These are phyloP conservation scores for Xanthorhoe spadicearia DNA, from an alignment of 2,888 invertebrate species.

Conservation along the genomic window DNA sequence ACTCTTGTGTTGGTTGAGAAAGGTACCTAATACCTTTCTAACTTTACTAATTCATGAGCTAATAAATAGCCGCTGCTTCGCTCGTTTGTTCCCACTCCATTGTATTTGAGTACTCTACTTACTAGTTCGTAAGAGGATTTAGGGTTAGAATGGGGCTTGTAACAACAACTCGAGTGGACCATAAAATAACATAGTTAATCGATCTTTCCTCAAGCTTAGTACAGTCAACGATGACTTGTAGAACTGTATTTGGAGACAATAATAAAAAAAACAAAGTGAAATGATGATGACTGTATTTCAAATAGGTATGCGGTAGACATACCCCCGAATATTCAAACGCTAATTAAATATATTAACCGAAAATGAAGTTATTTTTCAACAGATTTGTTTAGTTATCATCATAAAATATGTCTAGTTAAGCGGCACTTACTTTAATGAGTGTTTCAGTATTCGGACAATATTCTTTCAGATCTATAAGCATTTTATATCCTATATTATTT, in stretches of 20 bases:
- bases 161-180: slow-evolving; percentile 5
- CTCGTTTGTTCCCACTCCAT: slow-evolving; percentile 35
- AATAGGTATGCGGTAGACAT: no score
- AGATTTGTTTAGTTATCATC: no score
- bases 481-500: no score
- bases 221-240: background rate
- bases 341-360: no score
- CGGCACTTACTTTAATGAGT: no score
- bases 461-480: no score
- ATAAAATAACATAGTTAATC: slow-evolving; percentile 3
- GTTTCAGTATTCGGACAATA: no score
- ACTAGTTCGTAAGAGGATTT: slow-evolving; percentile 1
- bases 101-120: slow-evolving; percentile 29
- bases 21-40: slow-evolving; percentile 37
- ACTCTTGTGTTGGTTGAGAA: background rate
- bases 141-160: background rate
- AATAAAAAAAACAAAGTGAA: background rate
- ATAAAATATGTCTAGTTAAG: no score
- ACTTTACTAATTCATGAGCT: slow-evolving; percentile 64
- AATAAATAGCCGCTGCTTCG: slow-evolving; percentile 55
- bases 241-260: background rate
- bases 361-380: no score
- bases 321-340: no score
- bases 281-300: no score
- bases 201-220: background rate